These are phyloP conservation scores for Oscheius onirici DNA, from an alignment of 2,888 invertebrate genomes.

Conservation along the genomic window DNA sequence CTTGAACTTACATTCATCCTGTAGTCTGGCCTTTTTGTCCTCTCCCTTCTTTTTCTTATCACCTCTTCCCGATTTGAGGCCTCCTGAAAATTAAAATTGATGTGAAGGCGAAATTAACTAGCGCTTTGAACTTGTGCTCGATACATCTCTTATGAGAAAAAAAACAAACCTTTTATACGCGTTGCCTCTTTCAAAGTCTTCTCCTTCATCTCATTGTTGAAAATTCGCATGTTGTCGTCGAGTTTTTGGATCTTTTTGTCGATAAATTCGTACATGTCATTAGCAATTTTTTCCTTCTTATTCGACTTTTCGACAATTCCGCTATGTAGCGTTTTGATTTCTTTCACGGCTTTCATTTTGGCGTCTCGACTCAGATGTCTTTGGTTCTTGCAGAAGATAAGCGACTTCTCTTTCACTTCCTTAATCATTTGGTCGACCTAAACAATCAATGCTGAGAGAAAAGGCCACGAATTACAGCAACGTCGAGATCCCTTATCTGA, in stretches of 20 bases:
- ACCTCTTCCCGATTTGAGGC: background rate
- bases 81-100: slow-evolving; percentile 1
- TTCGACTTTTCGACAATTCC: slow-evolving; percentile 95
- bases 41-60: slow-evolving; percentile 20
- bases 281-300: slow-evolving; percentile 95
- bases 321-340: slow-evolving; percentile 73
- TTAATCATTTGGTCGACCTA: slow-evolving; percentile 53
- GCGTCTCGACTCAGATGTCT: slow-evolving; percentile 20
- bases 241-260: slow-evolving; percentile 80
- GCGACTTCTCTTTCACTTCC: slow-evolving; percentile 45
- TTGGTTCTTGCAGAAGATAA: slow-evolving; percentile 28
- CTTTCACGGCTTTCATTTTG: slow-evolving; percentile 22
- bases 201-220: slow-evolving; percentile 11
- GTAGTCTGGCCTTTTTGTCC: slow-evolving; percentile 25
- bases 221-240: slow-evolving; percentile 31
- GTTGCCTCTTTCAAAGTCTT: background rate
- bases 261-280: slow-evolving; percentile 93
- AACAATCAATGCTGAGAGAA: no score
- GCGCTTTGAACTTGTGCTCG: no score
- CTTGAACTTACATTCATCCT: background rate
- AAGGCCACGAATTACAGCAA: background rate
- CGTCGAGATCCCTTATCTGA: slow-evolving; percentile 11
- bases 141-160: background rate
- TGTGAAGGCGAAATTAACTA: no score
- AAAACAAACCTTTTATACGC: background rate